Evolutionary conservation across 1,140 invertebrate genomes (phyloP), one percentile per base, ranked within the genome.

Genomic region (Drosophila virilis): DNA sequence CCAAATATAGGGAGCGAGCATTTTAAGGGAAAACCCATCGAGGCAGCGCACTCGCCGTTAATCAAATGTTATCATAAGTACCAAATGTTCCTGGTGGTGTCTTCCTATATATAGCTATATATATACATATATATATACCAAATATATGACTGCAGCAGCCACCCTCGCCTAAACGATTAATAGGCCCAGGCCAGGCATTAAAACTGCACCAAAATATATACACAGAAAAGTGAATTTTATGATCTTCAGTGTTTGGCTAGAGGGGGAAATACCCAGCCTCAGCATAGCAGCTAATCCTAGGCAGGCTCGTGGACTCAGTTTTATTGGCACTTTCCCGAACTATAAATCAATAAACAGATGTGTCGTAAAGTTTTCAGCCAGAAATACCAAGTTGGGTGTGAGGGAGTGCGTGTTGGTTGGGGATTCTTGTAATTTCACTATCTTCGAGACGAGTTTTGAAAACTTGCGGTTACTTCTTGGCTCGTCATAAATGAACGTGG

Each of bases 261-360:
- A 12, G 43, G 32, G 33, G 28, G 37, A 8, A 46, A 45, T 12
- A 35, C 28, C 40, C n/a, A n/a, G 8, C 7, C 48, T 12, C 22
- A 3, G 12, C 48, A 8, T 43, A 3, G 40, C 54, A 51, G 68
- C 40, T 80, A 66, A 80, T 80, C 81, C 81, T 67, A 32, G 22
- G 3, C 55, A 77, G 66, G 28, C 54, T 38, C 54, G 33, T 60
- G 70, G 40, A 40, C 65, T 50, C 28, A 43, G 59, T 89, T 89
- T 90, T 89, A 89, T 89, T 89, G 80, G 77, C 80, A 84, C 84
- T 89, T 90, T 90, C 65, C 71, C 70, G 68, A 66, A 83, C 84
- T 75, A 89, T 89, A 89, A 89, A 90, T 89, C 84, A 89, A 89
- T 89, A 89, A 89, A 89, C 84, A 89, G 77, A 78, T 74, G 62